phyloP scores from a whole-genome alignment of 1,140 invertebrate genomes.

The Papilio helenus region DNA sequence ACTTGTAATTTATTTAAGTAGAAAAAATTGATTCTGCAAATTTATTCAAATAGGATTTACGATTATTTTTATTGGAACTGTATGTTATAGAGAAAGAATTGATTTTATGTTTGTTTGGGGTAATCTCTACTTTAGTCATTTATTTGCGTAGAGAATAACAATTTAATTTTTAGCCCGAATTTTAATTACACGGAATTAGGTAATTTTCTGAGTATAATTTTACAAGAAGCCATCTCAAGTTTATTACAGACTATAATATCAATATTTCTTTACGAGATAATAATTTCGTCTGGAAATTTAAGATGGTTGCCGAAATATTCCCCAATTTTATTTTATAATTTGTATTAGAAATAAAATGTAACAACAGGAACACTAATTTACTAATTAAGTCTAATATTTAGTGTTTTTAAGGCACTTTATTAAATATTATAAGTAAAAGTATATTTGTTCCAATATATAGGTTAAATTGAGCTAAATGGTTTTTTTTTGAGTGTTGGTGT shows the following conservation, averaged over 20 bases:
- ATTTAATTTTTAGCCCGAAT: background rate
- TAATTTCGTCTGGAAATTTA: conserved; percentile 13
- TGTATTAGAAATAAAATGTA: background rate
- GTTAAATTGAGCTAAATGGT: background rate
- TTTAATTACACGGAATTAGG: background rate
- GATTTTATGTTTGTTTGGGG: background rate
- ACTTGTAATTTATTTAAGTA: conserved; percentile 12
- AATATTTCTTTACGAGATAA: conserved; percentile 23
- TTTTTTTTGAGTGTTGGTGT: conserved; percentile 4
- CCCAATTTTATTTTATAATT: background rate
- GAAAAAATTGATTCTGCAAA: background rate
- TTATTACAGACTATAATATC: conserved; percentile 14
- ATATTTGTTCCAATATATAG: background rate
- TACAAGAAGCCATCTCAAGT: conserved; percentile 13
- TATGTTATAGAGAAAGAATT: background rate
- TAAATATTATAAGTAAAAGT: background rate
- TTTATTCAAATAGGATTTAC: background rate
- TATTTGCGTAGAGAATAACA: background rate
- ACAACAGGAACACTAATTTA: background rate
- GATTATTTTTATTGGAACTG: background rate
- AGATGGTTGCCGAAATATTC: conserved; percentile 8
- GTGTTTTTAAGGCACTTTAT: background rate
- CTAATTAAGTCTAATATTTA: background rate
- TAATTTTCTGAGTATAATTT: background rate
- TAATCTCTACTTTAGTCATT: background rate